These are phyloP conservation scores for Cyanoliseus patagonus DNA, from an alignment of 2,113 vertebrate species.

Conservation along the genomic window DNA sequence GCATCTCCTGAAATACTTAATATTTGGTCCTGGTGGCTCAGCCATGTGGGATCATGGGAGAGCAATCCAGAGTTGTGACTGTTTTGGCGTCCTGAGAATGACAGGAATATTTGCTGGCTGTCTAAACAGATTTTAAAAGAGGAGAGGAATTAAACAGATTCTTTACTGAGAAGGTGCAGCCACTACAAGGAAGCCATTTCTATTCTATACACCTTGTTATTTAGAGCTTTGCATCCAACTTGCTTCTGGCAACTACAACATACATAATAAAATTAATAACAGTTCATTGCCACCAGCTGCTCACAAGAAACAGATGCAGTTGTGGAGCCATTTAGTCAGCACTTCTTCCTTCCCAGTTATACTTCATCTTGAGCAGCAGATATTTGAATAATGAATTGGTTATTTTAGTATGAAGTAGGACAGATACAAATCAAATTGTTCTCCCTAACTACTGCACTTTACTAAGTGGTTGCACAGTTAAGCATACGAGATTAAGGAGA, in stretches of 20 bases:
- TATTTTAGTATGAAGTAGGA: slow-evolving; percentile 14
- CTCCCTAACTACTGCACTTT: neutral
- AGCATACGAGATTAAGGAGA: neutral
- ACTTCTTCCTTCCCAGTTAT: slow-evolving; percentile 23
- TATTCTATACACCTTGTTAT: slow-evolving; percentile 19
- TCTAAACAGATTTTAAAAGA: neutral
- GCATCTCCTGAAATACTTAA: neutral
- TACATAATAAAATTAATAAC: slow-evolving; percentile 70
- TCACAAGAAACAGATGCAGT: slow-evolving; percentile 47
- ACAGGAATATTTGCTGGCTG: neutral
- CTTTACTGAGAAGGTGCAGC: neutral
- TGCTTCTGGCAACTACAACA: slow-evolving; percentile 48
- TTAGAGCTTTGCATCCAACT: neutral
- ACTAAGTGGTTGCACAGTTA: neutral
- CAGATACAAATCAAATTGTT: slow-evolving; percentile 25
- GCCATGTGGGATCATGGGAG: neutral
- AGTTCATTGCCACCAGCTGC: slow-evolving; percentile 67
- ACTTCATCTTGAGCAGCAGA: neutral
- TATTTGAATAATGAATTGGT: slow-evolving; percentile 32
- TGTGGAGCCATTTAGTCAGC: slow-evolving; percentile 56
- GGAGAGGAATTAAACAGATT: neutral
- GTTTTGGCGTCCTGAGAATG: neutral
- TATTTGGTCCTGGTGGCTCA: neutral
- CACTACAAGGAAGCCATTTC: neutral
- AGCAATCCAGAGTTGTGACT: neutral